Conservation (phyloP, 2,113 vertebrate species). For the Delphinapterus leucas region DNA sequence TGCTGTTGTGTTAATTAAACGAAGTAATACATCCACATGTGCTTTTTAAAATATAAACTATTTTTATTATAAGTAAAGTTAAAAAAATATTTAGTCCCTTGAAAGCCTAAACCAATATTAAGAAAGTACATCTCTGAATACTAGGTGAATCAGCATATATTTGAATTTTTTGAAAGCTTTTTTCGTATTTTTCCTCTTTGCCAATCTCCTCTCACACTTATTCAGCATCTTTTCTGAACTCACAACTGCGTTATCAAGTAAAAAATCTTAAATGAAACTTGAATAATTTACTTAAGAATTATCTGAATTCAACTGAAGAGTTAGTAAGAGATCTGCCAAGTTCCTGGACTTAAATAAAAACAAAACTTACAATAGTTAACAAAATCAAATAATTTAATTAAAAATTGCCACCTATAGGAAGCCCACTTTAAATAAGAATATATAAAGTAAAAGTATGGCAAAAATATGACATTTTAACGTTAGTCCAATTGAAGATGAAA, state of each 20-base stretch:
- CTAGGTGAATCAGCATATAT: neutral
- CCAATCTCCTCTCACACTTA: neutral
- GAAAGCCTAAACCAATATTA: neutral
- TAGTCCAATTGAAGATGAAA: neutral
- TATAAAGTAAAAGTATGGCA: neutral
- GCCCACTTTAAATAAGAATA: neutral
- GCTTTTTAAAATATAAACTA: neutral
- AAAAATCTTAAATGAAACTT: neutral
- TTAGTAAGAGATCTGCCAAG: neutral
- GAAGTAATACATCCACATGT: neutral
- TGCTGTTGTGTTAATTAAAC: neutral
- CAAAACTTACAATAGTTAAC: neutral
- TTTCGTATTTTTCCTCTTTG: neutral
- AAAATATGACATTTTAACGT: neutral
- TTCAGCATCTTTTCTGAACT: neutral
- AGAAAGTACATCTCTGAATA: slow-evolving; percentile 6
- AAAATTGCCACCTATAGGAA: neutral
- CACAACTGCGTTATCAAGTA: neutral
- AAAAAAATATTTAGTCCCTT: neutral
- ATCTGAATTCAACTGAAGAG: neutral
- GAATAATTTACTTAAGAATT: neutral
- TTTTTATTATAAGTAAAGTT: neutral
- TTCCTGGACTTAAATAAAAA: neutral
- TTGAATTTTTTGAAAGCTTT: neutral
- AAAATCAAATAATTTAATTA: neutral